phyloP scores from a whole-genome alignment of 2,797 vertebrate genomes.

The Hydrolagus colliei region DNA sequence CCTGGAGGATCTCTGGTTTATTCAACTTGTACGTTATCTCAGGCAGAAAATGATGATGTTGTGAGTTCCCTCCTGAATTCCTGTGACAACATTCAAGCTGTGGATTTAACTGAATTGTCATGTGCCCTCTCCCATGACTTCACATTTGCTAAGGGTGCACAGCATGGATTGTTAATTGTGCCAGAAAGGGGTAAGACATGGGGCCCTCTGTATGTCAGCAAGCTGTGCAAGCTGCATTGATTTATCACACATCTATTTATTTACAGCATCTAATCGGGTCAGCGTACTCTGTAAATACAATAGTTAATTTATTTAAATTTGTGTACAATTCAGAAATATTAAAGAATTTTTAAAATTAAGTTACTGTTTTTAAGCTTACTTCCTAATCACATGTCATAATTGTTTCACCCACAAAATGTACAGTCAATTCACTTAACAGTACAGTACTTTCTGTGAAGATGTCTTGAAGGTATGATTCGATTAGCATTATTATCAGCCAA shows the following conservation, averaged over 20 bases:
- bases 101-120: conserved; percentile 64
- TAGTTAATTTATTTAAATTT: no score
- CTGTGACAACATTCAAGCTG: conserved; percentile 56
- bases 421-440: no score
- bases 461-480: no score
- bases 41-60: conserved; percentile 76
- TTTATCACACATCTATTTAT: not conserved
- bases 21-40: conserved; percentile 88
- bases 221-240: conserved; percentile 59
- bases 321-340: no score
- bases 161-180: conserved; percentile 73
- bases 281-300: no score
- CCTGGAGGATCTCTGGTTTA: conserved; percentile 84
- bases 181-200: conserved; percentile 73
- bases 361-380: no score
- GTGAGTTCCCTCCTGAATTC: conserved; percentile 62
- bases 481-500: no score
- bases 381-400: no score
- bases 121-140: conserved; percentile 65
- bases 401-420: no score
- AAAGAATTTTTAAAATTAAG: no score
- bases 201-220: conserved; percentile 90
- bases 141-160: conserved; percentile 51
- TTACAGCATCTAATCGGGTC: no score
- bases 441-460: no score